Conservation (phyloP, 1,140 invertebrate species). For the Belonocnema kinseyi region DNA sequence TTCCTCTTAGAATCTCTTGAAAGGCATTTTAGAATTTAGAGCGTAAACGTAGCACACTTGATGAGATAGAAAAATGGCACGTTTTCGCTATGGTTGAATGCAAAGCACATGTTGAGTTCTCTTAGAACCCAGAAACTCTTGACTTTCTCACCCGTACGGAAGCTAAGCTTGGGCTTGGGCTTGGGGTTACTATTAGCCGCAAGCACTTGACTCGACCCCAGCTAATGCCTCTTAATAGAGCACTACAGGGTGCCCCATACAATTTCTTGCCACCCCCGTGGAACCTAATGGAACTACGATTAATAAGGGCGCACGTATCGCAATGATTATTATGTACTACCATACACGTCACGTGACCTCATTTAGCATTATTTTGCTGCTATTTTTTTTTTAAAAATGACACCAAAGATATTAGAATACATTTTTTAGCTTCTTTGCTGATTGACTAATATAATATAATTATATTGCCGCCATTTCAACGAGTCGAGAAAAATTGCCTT, state of each 20-base stretch:
- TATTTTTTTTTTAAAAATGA: conserved; percentile 1
- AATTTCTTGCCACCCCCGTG: conserved; percentile 43
- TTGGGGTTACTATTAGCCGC: conserved; percentile 65
- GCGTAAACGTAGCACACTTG: background rate
- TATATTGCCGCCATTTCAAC: no score
- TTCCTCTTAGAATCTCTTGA: background rate
- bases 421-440: no score
- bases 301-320: conserved; percentile 59
- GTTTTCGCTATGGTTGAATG: background rate
- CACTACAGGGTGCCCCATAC: conserved; percentile 55
- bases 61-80: background rate
- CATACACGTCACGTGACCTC: conserved; percentile 51
- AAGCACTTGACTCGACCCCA: conserved; percentile 69
- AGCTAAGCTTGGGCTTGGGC: conserved; percentile 34
- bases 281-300: conserved; percentile 66
- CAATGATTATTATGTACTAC: conserved; percentile 40
- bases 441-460: no score
- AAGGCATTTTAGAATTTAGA: background rate
- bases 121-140: conserved; percentile 64
- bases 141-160: conserved; percentile 64
- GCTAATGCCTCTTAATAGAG: conserved; percentile 70
- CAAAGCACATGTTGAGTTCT: conserved; percentile 67
- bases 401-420: no score
- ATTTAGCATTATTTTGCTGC: conserved; percentile 32
- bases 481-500: conserved; percentile 49